Percentiles rank a stretch among this genome's conserved stretches.
Evolutionary conservation across 1,140 invertebrate species (phyloP).

Genomic region (Tribolium castaneum): DNA sequence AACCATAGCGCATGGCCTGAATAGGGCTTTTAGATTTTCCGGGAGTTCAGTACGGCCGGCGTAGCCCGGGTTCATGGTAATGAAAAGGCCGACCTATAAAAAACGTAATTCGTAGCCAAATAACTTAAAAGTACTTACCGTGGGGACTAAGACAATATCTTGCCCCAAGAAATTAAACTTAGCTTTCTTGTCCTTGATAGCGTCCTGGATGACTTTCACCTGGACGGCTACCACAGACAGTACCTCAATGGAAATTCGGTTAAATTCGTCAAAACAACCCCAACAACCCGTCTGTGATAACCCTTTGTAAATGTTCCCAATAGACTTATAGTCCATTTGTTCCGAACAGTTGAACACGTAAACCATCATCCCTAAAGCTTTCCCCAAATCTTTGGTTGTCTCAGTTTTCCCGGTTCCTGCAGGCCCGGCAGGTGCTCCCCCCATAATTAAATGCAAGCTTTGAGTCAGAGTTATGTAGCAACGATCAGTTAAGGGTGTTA

Average conservation of each 20-base stretch:
- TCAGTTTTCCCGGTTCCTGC: conserved; percentile 92
- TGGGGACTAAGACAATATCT: conserved; percentile 78
- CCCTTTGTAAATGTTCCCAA: conserved; percentile 92
- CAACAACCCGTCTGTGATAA: conserved; percentile 93
- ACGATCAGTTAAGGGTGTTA: conserved; percentile 87
- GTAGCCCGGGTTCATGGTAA: conserved; percentile 95
- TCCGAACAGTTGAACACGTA: conserved; percentile 97
- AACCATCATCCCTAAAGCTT: conserved; percentile 92
- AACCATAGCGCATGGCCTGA: conserved; percentile 93
- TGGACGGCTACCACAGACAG: conserved; percentile 93
- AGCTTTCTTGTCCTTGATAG: conserved; percentile 82
- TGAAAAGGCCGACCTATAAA: conserved; percentile 83
- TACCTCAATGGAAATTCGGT: conserved; percentile 92
- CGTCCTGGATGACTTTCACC: conserved; percentile 85
- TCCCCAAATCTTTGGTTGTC: conserved; percentile 92
- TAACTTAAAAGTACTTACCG: conserved; percentile 59
- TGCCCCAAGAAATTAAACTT: conserved; percentile 89
- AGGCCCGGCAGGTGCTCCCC: conserved; percentile 90
- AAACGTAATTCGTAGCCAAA: conserved; percentile 14
- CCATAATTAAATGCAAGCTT: conserved; percentile 90
- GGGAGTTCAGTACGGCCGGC: conserved; percentile 82
- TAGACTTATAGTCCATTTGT: conserved; percentile 96
- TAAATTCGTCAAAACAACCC: conserved; percentile 97
- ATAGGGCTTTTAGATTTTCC: conserved; percentile 77
- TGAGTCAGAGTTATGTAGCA: conserved; percentile 93